phyloP scores from a whole-genome alignment of 2,888 invertebrate species.

The Hydriomena furcata region DNA sequence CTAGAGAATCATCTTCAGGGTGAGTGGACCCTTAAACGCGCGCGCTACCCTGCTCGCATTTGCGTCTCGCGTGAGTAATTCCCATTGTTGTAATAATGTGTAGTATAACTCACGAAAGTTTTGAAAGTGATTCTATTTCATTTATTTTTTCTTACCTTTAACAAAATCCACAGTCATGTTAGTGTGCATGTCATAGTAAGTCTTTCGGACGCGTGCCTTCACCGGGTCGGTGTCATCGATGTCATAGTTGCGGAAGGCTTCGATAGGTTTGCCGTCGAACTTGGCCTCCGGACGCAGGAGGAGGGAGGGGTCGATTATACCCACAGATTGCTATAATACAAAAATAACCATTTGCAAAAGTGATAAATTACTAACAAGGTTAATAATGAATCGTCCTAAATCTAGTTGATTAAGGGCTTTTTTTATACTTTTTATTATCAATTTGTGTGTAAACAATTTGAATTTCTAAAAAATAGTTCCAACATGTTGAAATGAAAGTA shows the following conservation, averaged over 20 bases:
- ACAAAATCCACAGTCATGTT: constrained; percentile 95
- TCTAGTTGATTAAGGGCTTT: too few species aligned
- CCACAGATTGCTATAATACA: constrained; percentile 45
- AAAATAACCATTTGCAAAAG: background rate
- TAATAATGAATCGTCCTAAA: background rate
- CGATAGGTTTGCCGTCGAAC: constrained; percentile 88
- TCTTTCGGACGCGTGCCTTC: constrained; percentile 91
- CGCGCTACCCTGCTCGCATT: too few species aligned
- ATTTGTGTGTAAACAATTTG: too few species aligned
- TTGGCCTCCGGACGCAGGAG: constrained; percentile 89
- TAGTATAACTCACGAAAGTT: too few species aligned
- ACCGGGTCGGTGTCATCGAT: constrained; percentile 89
- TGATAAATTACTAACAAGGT: background rate
- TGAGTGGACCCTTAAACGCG: too few species aligned
- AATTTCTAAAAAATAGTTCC: too few species aligned
- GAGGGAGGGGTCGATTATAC: constrained; percentile 80
- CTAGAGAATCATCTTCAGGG: too few species aligned
- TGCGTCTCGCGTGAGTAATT: too few species aligned
- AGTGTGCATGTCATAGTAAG: constrained; percentile 95
- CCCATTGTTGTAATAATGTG: too few species aligned
- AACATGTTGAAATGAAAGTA: too few species aligned
- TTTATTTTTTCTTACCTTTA: constrained; percentile 65
- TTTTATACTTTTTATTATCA: too few species aligned
- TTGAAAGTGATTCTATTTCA: too few species aligned
- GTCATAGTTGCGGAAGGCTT: constrained; percentile 91